phyloP scores from a whole-genome alignment of 2,888 invertebrate genomes.

The Blastobasis lacticolella region DNA sequence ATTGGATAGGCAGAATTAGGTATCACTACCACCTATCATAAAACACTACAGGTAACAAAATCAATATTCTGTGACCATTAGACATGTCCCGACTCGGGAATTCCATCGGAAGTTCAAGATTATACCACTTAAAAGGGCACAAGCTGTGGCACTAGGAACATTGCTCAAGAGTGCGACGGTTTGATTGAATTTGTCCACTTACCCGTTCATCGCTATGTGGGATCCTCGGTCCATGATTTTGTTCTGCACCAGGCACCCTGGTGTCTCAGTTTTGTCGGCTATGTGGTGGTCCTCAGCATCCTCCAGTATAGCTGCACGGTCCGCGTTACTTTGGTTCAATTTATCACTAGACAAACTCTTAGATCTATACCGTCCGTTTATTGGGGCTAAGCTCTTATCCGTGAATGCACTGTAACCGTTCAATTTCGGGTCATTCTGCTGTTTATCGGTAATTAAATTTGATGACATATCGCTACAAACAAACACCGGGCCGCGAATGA shows the following conservation, averaged over 20 bases:
- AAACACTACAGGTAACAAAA: too few relatives aligned
- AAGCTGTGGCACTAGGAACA: background rate
- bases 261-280: conserved; percentile 56
- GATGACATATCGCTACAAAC: conserved; percentile 56
- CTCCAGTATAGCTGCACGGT: conserved; percentile 61
- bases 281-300: conserved; percentile 60
- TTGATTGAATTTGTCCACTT: background rate
- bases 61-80: too few relatives aligned
- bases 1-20: too few relatives aligned
- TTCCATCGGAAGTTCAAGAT: background rate
- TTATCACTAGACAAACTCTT: conserved; percentile 70
- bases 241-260: conserved; percentile 54
- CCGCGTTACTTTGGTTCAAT: conserved; percentile 59
- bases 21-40: too few relatives aligned
- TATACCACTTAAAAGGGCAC: background rate
- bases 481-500: conserved; percentile 36
- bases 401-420: conserved; percentile 56
- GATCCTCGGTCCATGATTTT: conserved; percentile 42
- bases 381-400: conserved; percentile 54
- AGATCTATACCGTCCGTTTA: conserved; percentile 55
- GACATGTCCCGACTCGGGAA: background rate
- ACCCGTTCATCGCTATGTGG: conserved; percentile 16
- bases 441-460: conserved; percentile 55
- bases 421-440: conserved; percentile 50
- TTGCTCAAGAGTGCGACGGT: background rate